Evolutionary conservation across 2,797 vertebrate genomes (phyloP), one percentile per base, ranked within the genome.

Genomic region (Glyptemys insculpta): DNA sequence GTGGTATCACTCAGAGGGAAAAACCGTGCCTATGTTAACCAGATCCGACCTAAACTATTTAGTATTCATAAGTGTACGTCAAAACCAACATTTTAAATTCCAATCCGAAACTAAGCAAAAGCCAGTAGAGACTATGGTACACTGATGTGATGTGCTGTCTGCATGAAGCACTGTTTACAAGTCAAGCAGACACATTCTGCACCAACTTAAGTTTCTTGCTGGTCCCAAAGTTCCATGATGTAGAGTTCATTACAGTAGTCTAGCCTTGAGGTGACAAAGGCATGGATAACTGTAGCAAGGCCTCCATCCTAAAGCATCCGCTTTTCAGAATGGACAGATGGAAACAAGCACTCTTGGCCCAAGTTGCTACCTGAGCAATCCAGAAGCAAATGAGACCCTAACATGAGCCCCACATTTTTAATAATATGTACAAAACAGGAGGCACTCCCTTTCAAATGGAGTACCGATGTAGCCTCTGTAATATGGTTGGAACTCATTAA

Each of bases 1-100:
- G 23, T 21, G 27, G 6, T 49, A 49, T 31, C 31, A 57, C 29
- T 57, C 0, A 0, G 0, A 83, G 27, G 37, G 74, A 79, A 86
- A 81, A 23, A 82, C 5, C 12, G 12, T 21, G 5, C 3, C 49
- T 83, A 29, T 54, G 8, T 81, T 57, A 87, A 44, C 29, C 41
- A 50, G 11, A 14, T 25, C 62, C 4, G 4, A 54, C 21, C 56
- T 83, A n/a, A n/a, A 65, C 44, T 14, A 47, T 78, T 18, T 31
- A 78, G 29, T 12, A 29, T 78, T 25, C 31, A 78, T 78, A 47
- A 16, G 15, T 78, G 4, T 78, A 78, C 6, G 14, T 49, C 34
- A 37, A 84, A 84, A 84, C 19, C 44, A 68, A 68, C 14, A n/a
- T 52, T 3, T 23, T 82, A 41, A 29, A 78, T 78, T 78, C 12